Percentiles rank a stretch among this genome's conserved stretches.
These are phyloP conservation scores for Nipponia nippon DNA, from an alignment of 2,113 vertebrate genomes.

Conservation along the genomic window DNA sequence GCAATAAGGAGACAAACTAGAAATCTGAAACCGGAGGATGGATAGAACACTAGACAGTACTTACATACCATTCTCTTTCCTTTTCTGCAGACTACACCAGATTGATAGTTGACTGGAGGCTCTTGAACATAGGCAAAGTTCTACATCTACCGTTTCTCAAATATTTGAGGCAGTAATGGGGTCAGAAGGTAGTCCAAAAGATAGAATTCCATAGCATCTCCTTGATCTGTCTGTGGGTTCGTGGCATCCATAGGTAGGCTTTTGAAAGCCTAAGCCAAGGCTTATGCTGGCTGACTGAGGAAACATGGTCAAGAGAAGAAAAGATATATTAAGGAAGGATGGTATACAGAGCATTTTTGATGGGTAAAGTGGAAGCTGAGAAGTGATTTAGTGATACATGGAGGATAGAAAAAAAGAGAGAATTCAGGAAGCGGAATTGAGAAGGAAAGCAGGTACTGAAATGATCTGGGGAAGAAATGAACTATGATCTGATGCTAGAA, in stretches of 20 bases:
- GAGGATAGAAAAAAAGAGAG: background rate
- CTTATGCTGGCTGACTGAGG: background rate
- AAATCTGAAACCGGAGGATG: rapidly evolving
- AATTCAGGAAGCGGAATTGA: background rate
- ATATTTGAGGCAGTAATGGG: background rate
- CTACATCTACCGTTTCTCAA: background rate
- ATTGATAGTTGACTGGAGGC: background rate
- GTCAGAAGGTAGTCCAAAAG: background rate
- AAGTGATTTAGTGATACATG: background rate
- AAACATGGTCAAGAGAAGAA: background rate
- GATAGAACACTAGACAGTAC: background rate
- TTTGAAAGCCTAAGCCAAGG: background rate
- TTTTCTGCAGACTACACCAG: background rate
- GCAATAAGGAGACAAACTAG: background rate
- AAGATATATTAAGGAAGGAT: background rate
- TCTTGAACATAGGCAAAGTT: background rate
- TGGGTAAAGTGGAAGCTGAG: background rate
- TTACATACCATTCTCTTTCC: background rate
- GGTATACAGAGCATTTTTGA: background rate
- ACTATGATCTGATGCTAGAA: background rate
- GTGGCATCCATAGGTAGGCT: background rate
- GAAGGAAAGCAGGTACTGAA: background rate
- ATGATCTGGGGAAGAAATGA: background rate
- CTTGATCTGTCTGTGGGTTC: background rate
- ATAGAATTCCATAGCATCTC: rapidly evolving